Conservation (phyloP, 1,140 invertebrate species). For the Anastrepha ludens region DNA sequence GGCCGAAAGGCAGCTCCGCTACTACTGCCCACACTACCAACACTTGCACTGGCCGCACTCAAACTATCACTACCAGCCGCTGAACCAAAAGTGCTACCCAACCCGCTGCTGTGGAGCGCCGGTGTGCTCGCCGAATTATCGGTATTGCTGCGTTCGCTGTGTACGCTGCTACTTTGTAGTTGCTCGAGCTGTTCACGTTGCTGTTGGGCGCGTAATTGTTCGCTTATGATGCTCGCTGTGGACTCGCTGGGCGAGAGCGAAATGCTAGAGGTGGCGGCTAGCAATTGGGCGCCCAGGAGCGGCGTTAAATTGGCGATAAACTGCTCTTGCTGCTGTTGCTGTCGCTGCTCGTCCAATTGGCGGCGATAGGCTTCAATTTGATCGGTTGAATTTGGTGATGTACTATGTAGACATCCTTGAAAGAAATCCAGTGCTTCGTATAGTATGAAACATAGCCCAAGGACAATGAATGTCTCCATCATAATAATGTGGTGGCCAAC, state of each 20-base stretch:
- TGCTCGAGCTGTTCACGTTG: conserved; percentile 62
- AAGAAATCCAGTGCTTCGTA: conserved; percentile 75
- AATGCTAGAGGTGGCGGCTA: conserved; percentile 63
- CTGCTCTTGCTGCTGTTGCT: conserved; percentile 73
- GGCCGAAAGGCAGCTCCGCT: conserved; percentile 52
- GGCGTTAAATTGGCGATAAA: conserved; percentile 70
- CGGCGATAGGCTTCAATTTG: conserved; percentile 73
- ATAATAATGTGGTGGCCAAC: conserved; percentile 71
- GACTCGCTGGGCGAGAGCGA: conserved; percentile 58
- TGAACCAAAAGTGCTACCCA: conserved; percentile 37
- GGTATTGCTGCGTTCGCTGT: not conserved
- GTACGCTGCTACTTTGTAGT: conserved; percentile 45
- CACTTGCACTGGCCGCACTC: conserved; percentile 25
- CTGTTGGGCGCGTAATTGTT: conserved; percentile 63
- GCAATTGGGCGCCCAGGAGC: conserved; percentile 68
- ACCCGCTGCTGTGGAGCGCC: conserved; percentile 57
- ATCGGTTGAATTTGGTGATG: conserved; percentile 67
- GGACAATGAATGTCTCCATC: conserved; percentile 75
- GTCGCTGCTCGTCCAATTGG: conserved; percentile 72
- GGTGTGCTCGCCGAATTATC: conserved; percentile 67
- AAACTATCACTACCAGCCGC: conserved; percentile 27
- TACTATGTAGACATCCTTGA: conserved; percentile 73
- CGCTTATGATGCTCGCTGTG: conserved; percentile 62
- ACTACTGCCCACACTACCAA: not conserved
- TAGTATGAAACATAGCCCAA: conserved; percentile 74